Conservation (phyloP, 1,140 invertebrate genomes). For the Drosophila funebris region DNA sequence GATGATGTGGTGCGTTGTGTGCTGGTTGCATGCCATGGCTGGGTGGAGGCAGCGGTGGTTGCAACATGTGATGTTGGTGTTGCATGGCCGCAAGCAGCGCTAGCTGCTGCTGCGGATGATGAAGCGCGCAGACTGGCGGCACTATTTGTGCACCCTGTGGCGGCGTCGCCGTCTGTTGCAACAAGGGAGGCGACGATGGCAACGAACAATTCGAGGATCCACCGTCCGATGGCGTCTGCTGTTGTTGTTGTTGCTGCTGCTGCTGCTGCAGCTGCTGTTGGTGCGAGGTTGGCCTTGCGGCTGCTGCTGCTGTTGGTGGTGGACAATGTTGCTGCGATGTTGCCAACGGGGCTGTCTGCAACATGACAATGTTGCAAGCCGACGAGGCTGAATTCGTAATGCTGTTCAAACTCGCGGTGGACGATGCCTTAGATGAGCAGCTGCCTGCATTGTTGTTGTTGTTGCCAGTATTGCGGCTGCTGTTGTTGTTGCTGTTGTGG, state of each 20-base stretch:
- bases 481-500: slow-evolving; percentile 32
- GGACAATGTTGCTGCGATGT: slow-evolving; percentile 32
- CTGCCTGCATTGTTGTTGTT: slow-evolving; percentile 55
- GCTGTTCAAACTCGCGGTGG: slow-evolving; percentile 63
- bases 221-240: slow-evolving; percentile 62
- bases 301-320: slow-evolving; percentile 43
- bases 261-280: slow-evolving; percentile 25
- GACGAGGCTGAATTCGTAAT: slow-evolving; percentile 53
- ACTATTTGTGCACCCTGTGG: slow-evolving; percentile 75
- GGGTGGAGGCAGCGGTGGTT: slow-evolving; percentile 34
- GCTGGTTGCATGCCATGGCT: slow-evolving; percentile 18
- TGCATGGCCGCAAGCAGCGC: slow-evolving; percentile 78
- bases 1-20: slow-evolving; percentile 17
- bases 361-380: slow-evolving; percentile 65
- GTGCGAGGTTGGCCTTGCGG: neutral
- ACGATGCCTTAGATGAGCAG: slow-evolving; percentile 61
- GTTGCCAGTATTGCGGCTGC: slow-evolving; percentile 19
- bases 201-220: slow-evolving; percentile 68
- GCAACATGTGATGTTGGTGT: slow-evolving; percentile 56
- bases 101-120: slow-evolving; percentile 80
- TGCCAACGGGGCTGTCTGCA: slow-evolving; percentile 50
- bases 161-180: slow-evolving; percentile 74
- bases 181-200: slow-evolving; percentile 70
- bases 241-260: slow-evolving; percentile 50
- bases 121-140: slow-evolving; percentile 76